Conservation (phyloP, 2,888 invertebrate species). For the Nomada goodeniana region DNA sequence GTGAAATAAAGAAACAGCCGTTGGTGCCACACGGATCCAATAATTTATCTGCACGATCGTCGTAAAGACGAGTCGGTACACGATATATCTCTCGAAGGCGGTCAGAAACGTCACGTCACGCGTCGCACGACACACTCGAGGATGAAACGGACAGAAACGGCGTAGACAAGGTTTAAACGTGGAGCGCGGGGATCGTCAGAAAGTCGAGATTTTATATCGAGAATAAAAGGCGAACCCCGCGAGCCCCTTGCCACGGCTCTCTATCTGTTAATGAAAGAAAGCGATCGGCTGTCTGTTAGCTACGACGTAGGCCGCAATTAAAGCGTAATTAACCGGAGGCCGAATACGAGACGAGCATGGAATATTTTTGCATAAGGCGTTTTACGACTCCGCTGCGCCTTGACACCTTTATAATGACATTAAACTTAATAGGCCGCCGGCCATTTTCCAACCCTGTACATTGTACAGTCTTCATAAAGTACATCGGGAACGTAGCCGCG, state of each 20-base stretch:
- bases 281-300: slow-evolving; percentile 54
- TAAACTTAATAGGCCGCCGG: slow-evolving; percentile 56
- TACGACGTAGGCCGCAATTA: slow-evolving; percentile 61
- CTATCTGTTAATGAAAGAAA: slow-evolving; percentile 59
- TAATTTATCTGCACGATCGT: not conserved
- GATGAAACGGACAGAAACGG: not conserved
- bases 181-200: not conserved
- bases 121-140: slow-evolving; percentile 1
- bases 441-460: slow-evolving; percentile 36
- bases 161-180: not conserved
- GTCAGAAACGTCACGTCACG: slow-evolving; percentile 33
- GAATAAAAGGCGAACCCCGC: slow-evolving; percentile 2
- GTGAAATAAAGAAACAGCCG: not conserved
- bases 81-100: slow-evolving; percentile 35
- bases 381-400: slow-evolving; percentile 37
- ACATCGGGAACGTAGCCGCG: not conserved
- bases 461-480: slow-evolving; percentile 48
- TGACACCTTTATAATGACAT: slow-evolving; percentile 64
- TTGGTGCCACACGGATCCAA: not conserved
- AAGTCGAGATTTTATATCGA: slow-evolving; percentile 40
- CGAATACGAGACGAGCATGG: slow-evolving; percentile 44
- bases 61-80: slow-evolving; percentile 6
- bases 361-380: slow-evolving; percentile 54
- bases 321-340: slow-evolving; percentile 63
- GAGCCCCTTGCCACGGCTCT: slow-evolving; percentile 2